phyloP scores from a whole-genome alignment of 2,113 vertebrate species.

The Siniperca chuatsi region DNA sequence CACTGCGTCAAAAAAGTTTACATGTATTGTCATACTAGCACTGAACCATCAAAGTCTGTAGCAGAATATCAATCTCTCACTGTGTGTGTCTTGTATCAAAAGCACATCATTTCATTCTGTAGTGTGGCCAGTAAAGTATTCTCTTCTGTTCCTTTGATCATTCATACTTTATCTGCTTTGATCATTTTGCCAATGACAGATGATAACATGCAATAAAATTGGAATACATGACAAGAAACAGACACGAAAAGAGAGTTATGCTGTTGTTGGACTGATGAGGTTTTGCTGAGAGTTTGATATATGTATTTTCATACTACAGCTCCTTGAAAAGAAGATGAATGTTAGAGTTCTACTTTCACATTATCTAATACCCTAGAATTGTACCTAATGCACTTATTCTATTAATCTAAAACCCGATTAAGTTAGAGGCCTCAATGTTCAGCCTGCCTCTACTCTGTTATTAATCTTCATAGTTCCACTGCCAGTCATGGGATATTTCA shows the following conservation, averaged over 20 bases:
- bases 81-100: slow-evolving; percentile 27
- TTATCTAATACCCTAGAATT: slow-evolving; percentile 15
- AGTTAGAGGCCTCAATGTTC: not conserved
- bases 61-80: slow-evolving; percentile 19
- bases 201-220: slow-evolving; percentile 44
- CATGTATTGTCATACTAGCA: slow-evolving; percentile 47
- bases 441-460: slow-evolving; percentile 7
- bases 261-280: not conserved
- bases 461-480: slow-evolving; percentile 32
- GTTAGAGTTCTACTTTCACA: slow-evolving; percentile 1
- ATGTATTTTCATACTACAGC: slow-evolving; percentile 21
- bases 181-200: slow-evolving; percentile 43
- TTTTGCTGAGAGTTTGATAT: slow-evolving; percentile 7
- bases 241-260: not conserved
- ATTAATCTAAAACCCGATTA: slow-evolving; percentile 32
- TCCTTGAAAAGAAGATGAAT: slow-evolving; percentile 21
- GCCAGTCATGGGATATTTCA: slow-evolving; percentile 39
- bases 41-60: slow-evolving; percentile 61
- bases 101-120: slow-evolving; percentile 12
- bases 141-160: slow-evolving; percentile 37
- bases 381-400: not conserved
- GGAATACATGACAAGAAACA: slow-evolving; percentile 27
- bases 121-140: slow-evolving; percentile 23
- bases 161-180: slow-evolving; percentile 37
- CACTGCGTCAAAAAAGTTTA: slow-evolving; percentile 7